Percentiles rank a stretch among this genome's conserved stretches.
These are phyloP conservation scores for Orchestes rusci DNA, from an alignment of 2,888 invertebrate genomes.

Conservation along the genomic window DNA sequence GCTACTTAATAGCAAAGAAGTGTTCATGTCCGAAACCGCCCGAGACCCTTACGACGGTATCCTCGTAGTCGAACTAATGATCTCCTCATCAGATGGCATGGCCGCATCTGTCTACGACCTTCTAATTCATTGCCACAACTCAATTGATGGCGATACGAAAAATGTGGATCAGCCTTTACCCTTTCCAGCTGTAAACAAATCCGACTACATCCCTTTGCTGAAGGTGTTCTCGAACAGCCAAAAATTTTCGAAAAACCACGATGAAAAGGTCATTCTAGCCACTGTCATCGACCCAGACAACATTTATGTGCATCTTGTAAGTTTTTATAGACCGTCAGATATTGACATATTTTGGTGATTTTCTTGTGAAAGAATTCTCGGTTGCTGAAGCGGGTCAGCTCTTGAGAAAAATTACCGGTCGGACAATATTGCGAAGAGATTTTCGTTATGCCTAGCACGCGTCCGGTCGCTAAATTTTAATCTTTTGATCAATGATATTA, in stretches of 20 bases:
- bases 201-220: too few species aligned
- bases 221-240: conserved; percentile 32
- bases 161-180: not conserved
- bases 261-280: conserved; percentile 50
- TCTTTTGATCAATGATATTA: too few species aligned
- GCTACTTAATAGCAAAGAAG: conserved; percentile 26
- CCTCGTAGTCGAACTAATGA: conserved; percentile 44
- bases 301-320: conserved; percentile 59
- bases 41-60: conserved; percentile 28
- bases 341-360: conserved; percentile 1
- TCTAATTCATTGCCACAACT: conserved; percentile 35
- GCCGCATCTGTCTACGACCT: conserved; percentile 43
- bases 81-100: conserved; percentile 33
- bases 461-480: too few species aligned
- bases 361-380: not conserved
- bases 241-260: conserved; percentile 39
- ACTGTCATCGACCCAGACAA: conserved; percentile 56
- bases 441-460: too few species aligned
- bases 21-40: conserved; percentile 33
- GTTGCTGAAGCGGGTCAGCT: too few species aligned
- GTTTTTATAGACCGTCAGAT: too few species aligned
- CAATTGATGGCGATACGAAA: conserved; percentile 2
- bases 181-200: too few species aligned
- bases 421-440: too few species aligned
- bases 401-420: too few species aligned